Percentiles rank a stretch among this genome's conserved stretches.
Conservation (phyloP, 2,797 vertebrate genomes). For the Euphonia xanthogaster region DNA sequence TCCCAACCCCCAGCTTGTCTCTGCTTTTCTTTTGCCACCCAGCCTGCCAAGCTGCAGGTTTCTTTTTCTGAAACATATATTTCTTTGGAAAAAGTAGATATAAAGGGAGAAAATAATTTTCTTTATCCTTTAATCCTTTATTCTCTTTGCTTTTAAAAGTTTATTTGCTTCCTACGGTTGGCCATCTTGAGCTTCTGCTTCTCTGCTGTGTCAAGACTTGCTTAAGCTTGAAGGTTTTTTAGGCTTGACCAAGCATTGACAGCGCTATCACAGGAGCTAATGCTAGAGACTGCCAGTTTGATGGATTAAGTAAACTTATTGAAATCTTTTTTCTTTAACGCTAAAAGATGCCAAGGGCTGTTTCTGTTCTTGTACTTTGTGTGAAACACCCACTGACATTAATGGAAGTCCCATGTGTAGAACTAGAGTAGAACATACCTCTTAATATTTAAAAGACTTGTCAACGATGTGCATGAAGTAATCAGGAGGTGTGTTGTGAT, state of each 20-base stretch:
- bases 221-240: slow-evolving; percentile 65
- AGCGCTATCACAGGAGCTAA: slow-evolving; percentile 53
- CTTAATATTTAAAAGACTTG: slow-evolving; percentile 62
- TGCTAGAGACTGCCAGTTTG: slow-evolving; percentile 49
- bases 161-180: slow-evolving; percentile 40
- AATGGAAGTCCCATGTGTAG: slow-evolving; percentile 34
- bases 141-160: slow-evolving; percentile 45
- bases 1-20: neutral
- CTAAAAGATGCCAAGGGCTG: slow-evolving; percentile 44
- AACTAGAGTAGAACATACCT: neutral
- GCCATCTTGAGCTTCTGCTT: slow-evolving; percentile 29
- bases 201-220: slow-evolving; percentile 53
- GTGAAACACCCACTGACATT: slow-evolving; percentile 45
- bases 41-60: neutral
- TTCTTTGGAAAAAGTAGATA: slow-evolving; percentile 21
- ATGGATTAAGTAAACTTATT: slow-evolving; percentile 68
- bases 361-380: slow-evolving; percentile 19
- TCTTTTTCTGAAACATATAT: neutral
- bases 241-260: slow-evolving; percentile 67
- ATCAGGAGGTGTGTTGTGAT: neutral
- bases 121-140: slow-evolving; percentile 62
- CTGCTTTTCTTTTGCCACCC: neutral
- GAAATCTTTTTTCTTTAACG: slow-evolving; percentile 50
- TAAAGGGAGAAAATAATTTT: slow-evolving; percentile 44
- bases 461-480: slow-evolving; percentile 17